These are phyloP conservation scores for Physella acuta DNA, from an alignment of 1,140 invertebrate species.

Conservation along the genomic window DNA sequence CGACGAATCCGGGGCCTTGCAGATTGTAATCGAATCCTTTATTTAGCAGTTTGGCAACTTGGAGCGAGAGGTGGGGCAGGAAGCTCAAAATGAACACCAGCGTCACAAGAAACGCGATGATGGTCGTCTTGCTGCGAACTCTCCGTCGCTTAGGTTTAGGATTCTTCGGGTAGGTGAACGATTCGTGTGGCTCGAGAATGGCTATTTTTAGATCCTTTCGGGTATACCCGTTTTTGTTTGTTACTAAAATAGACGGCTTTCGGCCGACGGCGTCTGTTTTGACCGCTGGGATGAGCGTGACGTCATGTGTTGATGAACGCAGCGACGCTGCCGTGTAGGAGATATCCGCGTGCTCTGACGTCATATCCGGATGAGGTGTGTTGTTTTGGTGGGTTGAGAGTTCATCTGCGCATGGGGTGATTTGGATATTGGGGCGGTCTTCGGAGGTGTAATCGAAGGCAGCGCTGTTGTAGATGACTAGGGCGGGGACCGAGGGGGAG, in stretches of 20 bases:
- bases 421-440: neutral
- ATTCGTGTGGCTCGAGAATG: neutral
- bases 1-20: conserved; percentile 17
- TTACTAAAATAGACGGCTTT: neutral
- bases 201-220: neutral
- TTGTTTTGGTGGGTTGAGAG: too few relatives aligned
- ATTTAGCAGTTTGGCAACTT: conserved; percentile 16
- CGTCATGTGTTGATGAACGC: too few relatives aligned
- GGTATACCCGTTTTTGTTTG: neutral
- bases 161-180: neutral
- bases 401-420: too few relatives aligned
- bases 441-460: neutral
- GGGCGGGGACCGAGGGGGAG: neutral
- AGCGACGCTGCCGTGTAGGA: too few relatives aligned
- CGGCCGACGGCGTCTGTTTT: neutral
- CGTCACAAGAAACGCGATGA: conserved; percentile 34
- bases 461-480: neutral
- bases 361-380: too few relatives aligned
- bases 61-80: conserved; percentile 30
- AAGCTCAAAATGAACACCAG: conserved; percentile 38
- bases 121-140: conserved; percentile 24
- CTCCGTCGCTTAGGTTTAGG: neutral
- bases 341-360: too few relatives aligned
- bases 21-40: conserved; percentile 24
- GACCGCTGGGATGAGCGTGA: too few relatives aligned